These are phyloP conservation scores for Oriolus oriolus DNA, from an alignment of 2,113 vertebrate genomes.

Conservation along the genomic window DNA sequence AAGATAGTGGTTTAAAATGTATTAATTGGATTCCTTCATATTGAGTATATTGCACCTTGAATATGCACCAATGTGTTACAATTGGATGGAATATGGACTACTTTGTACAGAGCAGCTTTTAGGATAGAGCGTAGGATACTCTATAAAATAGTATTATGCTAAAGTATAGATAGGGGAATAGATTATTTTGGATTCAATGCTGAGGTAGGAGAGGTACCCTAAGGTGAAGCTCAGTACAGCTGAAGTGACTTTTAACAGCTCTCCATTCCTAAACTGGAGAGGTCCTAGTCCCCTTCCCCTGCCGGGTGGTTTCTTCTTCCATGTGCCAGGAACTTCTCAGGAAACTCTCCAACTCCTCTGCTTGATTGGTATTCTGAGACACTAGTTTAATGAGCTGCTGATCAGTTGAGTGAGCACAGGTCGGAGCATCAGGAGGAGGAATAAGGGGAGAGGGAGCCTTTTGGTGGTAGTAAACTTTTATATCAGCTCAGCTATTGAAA, in stretches of 20 bases:
- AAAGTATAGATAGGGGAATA: background rate
- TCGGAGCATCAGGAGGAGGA: background rate
- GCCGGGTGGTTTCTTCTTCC: background rate
- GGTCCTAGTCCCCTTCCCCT: background rate
- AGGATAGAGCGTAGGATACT: accelerated
- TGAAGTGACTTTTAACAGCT: background rate
- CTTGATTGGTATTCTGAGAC: background rate
- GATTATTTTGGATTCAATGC: background rate
- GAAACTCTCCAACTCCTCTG: background rate
- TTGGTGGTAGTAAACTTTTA: background rate
- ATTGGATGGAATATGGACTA: background rate
- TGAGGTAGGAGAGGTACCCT: background rate
- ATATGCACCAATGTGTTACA: background rate
- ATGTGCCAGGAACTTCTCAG: background rate
- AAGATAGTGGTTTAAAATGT: background rate
- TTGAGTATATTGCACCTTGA: background rate
- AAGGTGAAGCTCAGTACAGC: background rate
- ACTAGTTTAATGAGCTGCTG: background rate
- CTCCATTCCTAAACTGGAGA: background rate
- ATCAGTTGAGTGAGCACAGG: background rate
- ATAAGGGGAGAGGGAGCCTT: background rate
- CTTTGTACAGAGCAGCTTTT: background rate
- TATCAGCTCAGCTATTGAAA: background rate
- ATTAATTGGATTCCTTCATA: background rate
- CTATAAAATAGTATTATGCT: background rate